Evolutionary conservation across 2,113 vertebrate genomes (phyloP).

Genomic region (Perca flavescens): DNA sequence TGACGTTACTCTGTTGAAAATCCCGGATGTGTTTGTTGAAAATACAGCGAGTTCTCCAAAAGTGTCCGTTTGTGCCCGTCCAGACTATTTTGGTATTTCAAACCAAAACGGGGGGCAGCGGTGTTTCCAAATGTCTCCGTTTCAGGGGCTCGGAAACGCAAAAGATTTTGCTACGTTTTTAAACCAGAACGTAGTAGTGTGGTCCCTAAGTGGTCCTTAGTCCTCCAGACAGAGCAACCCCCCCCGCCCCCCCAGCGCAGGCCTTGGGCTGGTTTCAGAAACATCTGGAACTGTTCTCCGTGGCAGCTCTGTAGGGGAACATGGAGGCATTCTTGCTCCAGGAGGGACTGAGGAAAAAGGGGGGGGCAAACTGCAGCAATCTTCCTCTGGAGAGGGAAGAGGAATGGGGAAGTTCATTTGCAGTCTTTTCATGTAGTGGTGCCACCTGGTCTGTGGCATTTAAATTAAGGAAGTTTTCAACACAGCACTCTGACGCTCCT

Average conservation of each 20-base stretch:
- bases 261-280: conserved; percentile 37
- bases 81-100: no score
- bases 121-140: no score
- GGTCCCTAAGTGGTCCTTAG: not conserved
- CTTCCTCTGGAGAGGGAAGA: not conserved
- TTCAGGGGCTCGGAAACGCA: no score
- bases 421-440: conserved; percentile 1
- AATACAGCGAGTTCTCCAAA: no score
- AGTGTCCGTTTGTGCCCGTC: no score
- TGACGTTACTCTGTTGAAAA: no score
- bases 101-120: no score
- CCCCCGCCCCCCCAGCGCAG: not conserved
- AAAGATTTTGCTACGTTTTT: no score
- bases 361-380: not conserved
- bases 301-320: conserved; percentile 40
- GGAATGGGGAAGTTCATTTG: not conserved
- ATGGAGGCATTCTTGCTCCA: conserved; percentile 35
- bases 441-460: conserved; percentile 43
- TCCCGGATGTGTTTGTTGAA: no score
- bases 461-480: conserved; percentile 8
- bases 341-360: not conserved
- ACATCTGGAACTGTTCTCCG: conserved; percentile 76
- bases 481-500: not conserved
- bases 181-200: no score
- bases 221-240: not conserved